Conservation (phyloP, 1,140 invertebrate genomes). For the Drosophila subpulchrella region DNA sequence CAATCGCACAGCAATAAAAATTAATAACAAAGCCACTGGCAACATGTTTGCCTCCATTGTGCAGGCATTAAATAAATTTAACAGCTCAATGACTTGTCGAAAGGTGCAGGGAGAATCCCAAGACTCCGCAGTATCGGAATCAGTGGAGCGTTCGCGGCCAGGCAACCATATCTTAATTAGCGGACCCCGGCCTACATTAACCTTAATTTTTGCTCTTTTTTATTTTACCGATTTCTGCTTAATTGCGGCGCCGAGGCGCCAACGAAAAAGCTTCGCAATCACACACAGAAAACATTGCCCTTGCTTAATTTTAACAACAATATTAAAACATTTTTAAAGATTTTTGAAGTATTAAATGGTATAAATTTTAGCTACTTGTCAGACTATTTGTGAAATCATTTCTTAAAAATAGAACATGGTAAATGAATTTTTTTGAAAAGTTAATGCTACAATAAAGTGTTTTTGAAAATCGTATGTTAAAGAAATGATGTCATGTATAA, state of each 20-base stretch:
- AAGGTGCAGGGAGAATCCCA: conserved; percentile 50
- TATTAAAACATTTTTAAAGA: too few species aligned
- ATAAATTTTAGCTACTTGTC: too few species aligned
- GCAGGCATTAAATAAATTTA: conserved; percentile 78
- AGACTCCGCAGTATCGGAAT: background rate
- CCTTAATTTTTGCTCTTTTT: conserved; percentile 57
- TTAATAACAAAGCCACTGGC: conserved; percentile 77
- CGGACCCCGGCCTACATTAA: conserved; percentile 63
- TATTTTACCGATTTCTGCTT: conserved; percentile 44
- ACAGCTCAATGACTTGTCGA: conserved; percentile 81
- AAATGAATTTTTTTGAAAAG: too few species aligned
- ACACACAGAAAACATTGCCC: background rate
- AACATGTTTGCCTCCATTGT: conserved; percentile 61
- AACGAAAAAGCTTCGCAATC: conserved; percentile 28
- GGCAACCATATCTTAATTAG: conserved; percentile 74
- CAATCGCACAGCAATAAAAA: conserved; percentile 73
- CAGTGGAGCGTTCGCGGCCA: conserved; percentile 59
- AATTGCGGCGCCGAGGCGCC: conserved; percentile 68
- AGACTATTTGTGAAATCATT: too few species aligned
- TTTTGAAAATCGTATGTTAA: too few species aligned
- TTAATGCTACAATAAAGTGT: too few species aligned
- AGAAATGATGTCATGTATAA: too few species aligned
- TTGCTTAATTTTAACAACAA: background rate
- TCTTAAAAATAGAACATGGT: too few species aligned
- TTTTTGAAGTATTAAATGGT: too few species aligned